These are phyloP conservation scores for Lepidurus couesii DNA, from an alignment of 1,140 invertebrate genomes.

Conservation along the genomic window DNA sequence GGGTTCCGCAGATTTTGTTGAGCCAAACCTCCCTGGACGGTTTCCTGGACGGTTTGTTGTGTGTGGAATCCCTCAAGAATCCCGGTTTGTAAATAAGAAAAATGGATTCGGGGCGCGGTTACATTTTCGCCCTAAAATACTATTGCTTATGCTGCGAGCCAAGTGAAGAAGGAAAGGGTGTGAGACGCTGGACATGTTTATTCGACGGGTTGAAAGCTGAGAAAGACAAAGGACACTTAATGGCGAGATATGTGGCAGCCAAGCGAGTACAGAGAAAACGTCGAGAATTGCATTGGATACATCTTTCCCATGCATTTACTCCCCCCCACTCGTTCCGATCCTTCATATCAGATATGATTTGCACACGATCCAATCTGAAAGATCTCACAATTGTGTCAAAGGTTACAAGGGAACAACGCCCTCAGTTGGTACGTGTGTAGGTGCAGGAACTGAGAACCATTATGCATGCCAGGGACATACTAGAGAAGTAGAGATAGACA, in stretches of 20 bases:
- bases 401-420: neutral
- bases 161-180: neutral
- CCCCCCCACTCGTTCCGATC: neutral
- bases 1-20: neutral
- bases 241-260: conserved; percentile 9
- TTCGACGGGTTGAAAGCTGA: conserved; percentile 13
- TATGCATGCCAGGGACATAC: neutral
- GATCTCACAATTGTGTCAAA: neutral
- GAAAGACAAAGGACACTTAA: conserved; percentile 5
- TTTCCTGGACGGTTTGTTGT: no score
- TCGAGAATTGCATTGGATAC: neutral
- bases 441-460: neutral
- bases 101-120: neutral
- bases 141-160: neutral
- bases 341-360: neutral
- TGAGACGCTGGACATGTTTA: conserved; percentile 3
- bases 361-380: neutral
- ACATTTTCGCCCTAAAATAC: neutral
- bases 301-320: neutral
- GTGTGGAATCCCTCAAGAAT: no score
- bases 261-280: neutral
- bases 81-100: no score
- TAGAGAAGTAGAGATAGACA: neutral
- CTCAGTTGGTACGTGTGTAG: neutral
- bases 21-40: neutral